These are phyloP conservation scores for Dryocosmus kuriphilus DNA, from an alignment of 2,888 invertebrate species.

Conservation along the genomic window DNA sequence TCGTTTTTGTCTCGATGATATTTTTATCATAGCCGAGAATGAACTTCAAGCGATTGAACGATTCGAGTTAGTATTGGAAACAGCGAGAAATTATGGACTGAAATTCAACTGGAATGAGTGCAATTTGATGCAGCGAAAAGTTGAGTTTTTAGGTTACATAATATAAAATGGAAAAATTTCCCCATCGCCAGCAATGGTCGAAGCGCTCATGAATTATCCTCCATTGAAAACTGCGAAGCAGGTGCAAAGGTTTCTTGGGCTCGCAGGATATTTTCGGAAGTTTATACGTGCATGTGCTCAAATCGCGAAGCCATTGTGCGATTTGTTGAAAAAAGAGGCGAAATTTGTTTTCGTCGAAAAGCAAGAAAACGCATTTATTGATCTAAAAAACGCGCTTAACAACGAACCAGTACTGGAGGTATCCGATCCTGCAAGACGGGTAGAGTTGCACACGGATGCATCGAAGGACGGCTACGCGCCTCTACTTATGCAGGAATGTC, in stretches of 20 bases:
- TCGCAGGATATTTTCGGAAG: conserved; percentile 49
- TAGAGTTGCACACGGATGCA: no score
- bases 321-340: conserved; percentile 36
- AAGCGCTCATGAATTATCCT: conserved; percentile 42
- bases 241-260: conserved; percentile 44
- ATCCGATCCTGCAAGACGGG: no score
- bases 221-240: conserved; percentile 23
- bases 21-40: conserved; percentile 14
- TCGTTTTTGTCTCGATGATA: conserved; percentile 39
- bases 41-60: conserved; percentile 13
- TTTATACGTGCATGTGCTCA: conserved; percentile 33
- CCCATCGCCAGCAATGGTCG: conserved; percentile 44
- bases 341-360: no score
- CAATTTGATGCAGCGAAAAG: conserved; percentile 40
- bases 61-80: background rate
- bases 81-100: conserved; percentile 16
- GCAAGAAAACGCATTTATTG: no score
- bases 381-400: no score
- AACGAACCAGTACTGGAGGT: no score
- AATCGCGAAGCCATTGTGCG: conserved; percentile 41
- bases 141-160: conserved; percentile 43
- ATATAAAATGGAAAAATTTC: conserved; percentile 42
- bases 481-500: no score
- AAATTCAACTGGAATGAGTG: conserved; percentile 44
- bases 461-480: no score